Evolutionary conservation across 2,797 vertebrate genomes (phyloP).

Genomic region (Choloepus didactylus): DNA sequence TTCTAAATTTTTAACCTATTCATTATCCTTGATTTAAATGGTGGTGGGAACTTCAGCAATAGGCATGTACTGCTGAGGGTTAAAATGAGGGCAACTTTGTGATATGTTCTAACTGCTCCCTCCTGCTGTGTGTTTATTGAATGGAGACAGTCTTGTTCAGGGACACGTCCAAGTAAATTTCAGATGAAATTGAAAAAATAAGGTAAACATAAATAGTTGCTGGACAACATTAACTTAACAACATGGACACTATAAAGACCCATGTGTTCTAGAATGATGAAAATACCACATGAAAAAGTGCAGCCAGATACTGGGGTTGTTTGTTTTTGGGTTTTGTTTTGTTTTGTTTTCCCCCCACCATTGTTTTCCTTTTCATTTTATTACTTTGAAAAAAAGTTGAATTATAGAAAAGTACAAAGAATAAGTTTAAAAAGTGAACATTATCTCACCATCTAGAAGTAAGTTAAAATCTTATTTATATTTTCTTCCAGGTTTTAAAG

Average conservation of each 20-base stretch:
- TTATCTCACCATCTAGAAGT: background rate
- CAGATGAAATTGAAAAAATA: conserved; percentile 20
- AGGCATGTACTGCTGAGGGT: background rate
- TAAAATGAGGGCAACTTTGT: conserved; percentile 22
- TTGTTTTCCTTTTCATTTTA: conserved; percentile 52
- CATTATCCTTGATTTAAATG: background rate
- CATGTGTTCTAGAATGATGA: conserved; percentile 9
- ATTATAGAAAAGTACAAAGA: background rate
- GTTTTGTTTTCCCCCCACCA: background rate
- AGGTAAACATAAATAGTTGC: conserved; percentile 2
- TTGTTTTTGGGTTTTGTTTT: background rate
- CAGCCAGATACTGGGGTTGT: background rate
- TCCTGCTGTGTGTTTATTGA: background rate
- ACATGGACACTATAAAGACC: background rate
- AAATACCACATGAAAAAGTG: conserved; percentile 19
- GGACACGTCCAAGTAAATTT: conserved; percentile 54
- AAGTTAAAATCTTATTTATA: background rate
- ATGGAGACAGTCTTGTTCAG: conserved; percentile 10
- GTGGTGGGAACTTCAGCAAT: background rate
- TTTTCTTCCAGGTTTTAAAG: background rate
- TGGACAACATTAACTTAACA: conserved; percentile 12
- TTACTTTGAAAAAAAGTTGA: background rate
- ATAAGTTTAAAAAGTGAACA: background rate
- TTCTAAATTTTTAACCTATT: conserved; percentile 68
- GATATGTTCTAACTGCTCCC: background rate